Conservation (phyloP, 2,888 invertebrate species). For the Sussaba pulchella region DNA sequence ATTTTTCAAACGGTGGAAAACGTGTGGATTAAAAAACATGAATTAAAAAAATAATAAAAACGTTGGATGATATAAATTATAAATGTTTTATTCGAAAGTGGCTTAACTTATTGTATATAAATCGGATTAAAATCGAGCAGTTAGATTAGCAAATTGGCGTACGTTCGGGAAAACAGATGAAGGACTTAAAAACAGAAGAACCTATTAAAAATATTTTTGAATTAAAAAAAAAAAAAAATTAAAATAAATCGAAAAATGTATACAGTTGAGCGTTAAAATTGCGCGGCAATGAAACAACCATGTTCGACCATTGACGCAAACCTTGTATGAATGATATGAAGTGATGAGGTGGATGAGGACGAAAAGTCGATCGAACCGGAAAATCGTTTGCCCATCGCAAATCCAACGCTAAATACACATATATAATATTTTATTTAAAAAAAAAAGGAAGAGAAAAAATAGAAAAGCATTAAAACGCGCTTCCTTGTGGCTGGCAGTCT, state of each 20-base stretch:
- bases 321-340: slow-evolving; percentile 81
- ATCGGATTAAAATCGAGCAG: slow-evolving; percentile 50
- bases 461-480: slow-evolving; percentile 26
- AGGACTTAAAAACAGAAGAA: slow-evolving; percentile 15
- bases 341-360: slow-evolving; percentile 80
- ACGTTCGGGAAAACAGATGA: slow-evolving; percentile 13
- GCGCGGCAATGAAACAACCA: slow-evolving; percentile 47
- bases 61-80: slow-evolving; percentile 46
- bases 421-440: neutral
- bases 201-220: slow-evolving; percentile 1
- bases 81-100: slow-evolving; percentile 46
- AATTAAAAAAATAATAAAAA: slow-evolving; percentile 21
- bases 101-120: slow-evolving; percentile 53
- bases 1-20: neutral
- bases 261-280: slow-evolving; percentile 35
- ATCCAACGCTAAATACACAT: slow-evolving; percentile 44
- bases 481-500: slow-evolving; percentile 23
- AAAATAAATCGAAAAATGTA: slow-evolving; percentile 24
- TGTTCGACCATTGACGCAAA: slow-evolving; percentile 81
- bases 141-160: slow-evolving; percentile 39
- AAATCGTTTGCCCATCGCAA: slow-evolving; percentile 28
- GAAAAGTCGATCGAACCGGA: slow-evolving; percentile 79
- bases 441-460: slow-evolving; percentile 22
- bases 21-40: slow-evolving; percentile 21
- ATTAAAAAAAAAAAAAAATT: slow-evolving; percentile 17